Conservation (phyloP, 2,797 vertebrate genomes). For the Pempheris klunzingeri region DNA sequence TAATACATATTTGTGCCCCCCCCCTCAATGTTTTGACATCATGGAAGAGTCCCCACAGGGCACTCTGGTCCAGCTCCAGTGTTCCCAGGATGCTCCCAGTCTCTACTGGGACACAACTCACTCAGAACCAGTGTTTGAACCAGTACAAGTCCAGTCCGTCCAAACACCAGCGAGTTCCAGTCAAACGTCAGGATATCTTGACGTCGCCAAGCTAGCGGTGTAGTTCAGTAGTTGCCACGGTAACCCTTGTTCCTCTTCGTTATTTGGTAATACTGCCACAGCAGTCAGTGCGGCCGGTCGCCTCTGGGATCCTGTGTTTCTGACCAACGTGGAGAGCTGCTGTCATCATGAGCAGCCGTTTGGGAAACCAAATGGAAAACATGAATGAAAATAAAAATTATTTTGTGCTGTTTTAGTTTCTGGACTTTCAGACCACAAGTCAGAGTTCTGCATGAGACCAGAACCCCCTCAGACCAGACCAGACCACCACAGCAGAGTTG, state of each 20-base stretch:
- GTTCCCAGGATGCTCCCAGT: conserved; percentile 24
- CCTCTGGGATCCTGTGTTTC: conserved; percentile 48
- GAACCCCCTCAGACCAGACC: no score
- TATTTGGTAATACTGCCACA: conserved; percentile 36
- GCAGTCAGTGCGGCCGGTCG: neutral
- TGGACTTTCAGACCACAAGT: neutral
- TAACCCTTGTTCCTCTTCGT: neutral
- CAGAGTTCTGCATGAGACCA: neutral
- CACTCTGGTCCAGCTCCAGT: conserved; percentile 18
- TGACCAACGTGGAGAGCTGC: neutral
- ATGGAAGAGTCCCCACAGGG: conserved; percentile 47
- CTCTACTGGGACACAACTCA: conserved; percentile 21
- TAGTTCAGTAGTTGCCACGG: conserved; percentile 38
- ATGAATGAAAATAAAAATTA: neutral
- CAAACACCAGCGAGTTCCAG: conserved; percentile 18
- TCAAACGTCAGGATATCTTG: conserved; percentile 3
- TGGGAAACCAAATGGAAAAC: neutral
- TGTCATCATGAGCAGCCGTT: neutral
- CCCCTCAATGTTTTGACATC: conserved; percentile 58
- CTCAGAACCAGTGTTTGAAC: conserved; percentile 1
- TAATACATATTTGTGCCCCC: neutral
- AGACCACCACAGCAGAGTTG: neutral
- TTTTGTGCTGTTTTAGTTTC: neutral
- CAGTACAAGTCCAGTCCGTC: neutral
- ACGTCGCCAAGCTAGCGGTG: conserved; percentile 4